Conservation (phyloP, 2,113 vertebrate species). For the Pithys albifrons region DNA sequence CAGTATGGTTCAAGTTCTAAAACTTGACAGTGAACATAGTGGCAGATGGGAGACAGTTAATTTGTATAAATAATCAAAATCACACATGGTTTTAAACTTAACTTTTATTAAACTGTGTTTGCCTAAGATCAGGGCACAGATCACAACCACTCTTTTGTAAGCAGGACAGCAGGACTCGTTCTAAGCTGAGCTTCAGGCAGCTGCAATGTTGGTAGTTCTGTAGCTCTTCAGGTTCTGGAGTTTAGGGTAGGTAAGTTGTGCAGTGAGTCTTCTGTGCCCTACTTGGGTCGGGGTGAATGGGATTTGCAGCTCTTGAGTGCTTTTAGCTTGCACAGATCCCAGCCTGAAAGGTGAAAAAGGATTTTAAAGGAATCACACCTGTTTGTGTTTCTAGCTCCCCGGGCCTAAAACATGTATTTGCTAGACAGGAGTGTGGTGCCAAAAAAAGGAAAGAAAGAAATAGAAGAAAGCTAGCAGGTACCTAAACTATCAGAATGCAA, state of each 20-base stretch:
- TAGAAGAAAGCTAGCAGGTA: not conserved
- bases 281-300: conserved; percentile 55
- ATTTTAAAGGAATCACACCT: not conserved
- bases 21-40: not conserved
- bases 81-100: not conserved
- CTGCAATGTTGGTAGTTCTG: conserved; percentile 38
- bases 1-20: not conserved
- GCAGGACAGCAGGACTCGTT: not conserved
- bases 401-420: not conserved
- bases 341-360: conserved; percentile 54
- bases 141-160: not conserved
- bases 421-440: not conserved
- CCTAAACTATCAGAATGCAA: not conserved
- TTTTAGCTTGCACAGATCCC: conserved; percentile 43
- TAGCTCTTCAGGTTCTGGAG: conserved; percentile 65
- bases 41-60: not conserved
- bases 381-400: not conserved
- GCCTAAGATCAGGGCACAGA: not conserved
- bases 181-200: conserved; percentile 2
- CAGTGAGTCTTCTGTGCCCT: conserved; percentile 66
- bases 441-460: not conserved
- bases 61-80: not conserved
- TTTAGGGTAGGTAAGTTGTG: conserved; percentile 51
- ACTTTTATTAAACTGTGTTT: conserved; percentile 10
- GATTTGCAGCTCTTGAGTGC: conserved; percentile 28